These are phyloP conservation scores for Calycopis cecrops DNA, from an alignment of 1,140 invertebrate genomes.

Conservation along the genomic window DNA sequence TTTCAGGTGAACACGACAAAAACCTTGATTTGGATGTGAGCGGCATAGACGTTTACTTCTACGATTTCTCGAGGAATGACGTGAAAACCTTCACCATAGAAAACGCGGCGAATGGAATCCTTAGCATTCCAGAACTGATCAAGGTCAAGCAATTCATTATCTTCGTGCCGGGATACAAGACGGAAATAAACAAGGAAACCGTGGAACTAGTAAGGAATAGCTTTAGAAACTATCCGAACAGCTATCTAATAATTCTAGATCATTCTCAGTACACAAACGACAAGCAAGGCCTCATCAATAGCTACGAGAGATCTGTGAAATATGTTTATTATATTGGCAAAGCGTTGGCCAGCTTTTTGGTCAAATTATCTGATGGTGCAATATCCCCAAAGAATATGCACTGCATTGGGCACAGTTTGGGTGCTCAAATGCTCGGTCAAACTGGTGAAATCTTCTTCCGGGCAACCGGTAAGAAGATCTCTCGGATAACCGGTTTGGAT, in stretches of 20 bases:
- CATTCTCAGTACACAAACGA: slow-evolving; percentile 62
- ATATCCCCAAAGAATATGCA: slow-evolving; percentile 55
- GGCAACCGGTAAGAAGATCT: slow-evolving; percentile 51
- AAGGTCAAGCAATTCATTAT: slow-evolving; percentile 54
- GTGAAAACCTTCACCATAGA: slow-evolving; percentile 40
- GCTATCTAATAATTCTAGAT: slow-evolving; percentile 59
- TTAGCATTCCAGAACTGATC: slow-evolving; percentile 38
- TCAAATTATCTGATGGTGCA: slow-evolving; percentile 38
- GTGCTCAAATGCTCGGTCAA: slow-evolving; percentile 73
- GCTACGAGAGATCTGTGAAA: slow-evolving; percentile 57
- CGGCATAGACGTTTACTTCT: slow-evolving; percentile 53
- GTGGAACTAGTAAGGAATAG: slow-evolving; percentile 47
- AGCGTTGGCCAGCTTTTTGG: slow-evolving; percentile 46
- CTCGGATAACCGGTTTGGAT: slow-evolving; percentile 82
- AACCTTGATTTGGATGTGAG: slow-evolving; percentile 49
- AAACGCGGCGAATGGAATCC: slow-evolving; percentile 45
- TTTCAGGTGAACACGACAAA: slow-evolving; percentile 55
- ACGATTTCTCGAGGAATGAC: slow-evolving; percentile 48
- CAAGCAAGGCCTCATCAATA: slow-evolving; percentile 48
- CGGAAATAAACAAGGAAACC: slow-evolving; percentile 53
- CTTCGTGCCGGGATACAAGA: slow-evolving; percentile 63
- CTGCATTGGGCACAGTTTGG: slow-evolving; percentile 71
- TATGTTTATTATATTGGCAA: slow-evolving; percentile 63
- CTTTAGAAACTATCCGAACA: slow-evolving; percentile 49
- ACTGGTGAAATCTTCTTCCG: slow-evolving; percentile 66